Base-by-base conservation (phyloP, 2,888 invertebrate genomes). In the Harpalus rubripes region DNA sequence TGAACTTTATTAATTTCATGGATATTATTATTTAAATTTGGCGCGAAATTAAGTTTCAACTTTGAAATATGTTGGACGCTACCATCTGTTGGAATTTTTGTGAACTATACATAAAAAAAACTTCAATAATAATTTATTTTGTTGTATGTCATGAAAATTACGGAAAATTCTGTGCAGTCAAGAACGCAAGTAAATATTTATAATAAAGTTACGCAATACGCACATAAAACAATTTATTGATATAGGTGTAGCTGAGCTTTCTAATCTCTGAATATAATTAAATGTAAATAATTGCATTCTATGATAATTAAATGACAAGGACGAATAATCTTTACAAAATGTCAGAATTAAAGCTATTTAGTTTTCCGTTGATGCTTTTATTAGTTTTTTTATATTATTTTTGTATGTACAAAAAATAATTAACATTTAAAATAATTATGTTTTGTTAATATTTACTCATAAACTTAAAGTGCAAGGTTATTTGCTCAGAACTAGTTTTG, bases 191-290 rank as follows among this genome's bases (percentile, higher is more conserved):
- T 80, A 80, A 80, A 80, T 63, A n/a, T n/a, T n/a, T n/a, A 80
- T 61, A 41, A 44, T 44, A 81, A 81, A 81, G 44, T 81, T 81
- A 81, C 52, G 81, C 26, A 81, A 81, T 68, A 32, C 10, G 26
- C 56, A 39, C 18, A 81, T 81, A 68, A 63, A 81, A 81, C 68
- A 74, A 68, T 68, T 41, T 41, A 76, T 83, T 76, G 44, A 83
- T 76, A 78, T 82, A 84, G 84, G 84, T 84, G 84, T 78, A 59
- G 76, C 63, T 56, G 12, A 63, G 65, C 84, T 84, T 84, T 84
- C 84, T 78, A 84, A 84, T 84, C 65, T 41, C 18, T 52, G 84
- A 78, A 84, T 78, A 78, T 84, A 78, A 84, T 84, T 84, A 84
- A 84, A 63, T 74, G 63, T 63, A 63, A 78, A 78, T 84, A 76